Percentiles rank a stretch among this genome's conserved stretches.
Evolutionary conservation across 2,888 invertebrate genomes (phyloP).

Genomic region (Thera britannica): DNA sequence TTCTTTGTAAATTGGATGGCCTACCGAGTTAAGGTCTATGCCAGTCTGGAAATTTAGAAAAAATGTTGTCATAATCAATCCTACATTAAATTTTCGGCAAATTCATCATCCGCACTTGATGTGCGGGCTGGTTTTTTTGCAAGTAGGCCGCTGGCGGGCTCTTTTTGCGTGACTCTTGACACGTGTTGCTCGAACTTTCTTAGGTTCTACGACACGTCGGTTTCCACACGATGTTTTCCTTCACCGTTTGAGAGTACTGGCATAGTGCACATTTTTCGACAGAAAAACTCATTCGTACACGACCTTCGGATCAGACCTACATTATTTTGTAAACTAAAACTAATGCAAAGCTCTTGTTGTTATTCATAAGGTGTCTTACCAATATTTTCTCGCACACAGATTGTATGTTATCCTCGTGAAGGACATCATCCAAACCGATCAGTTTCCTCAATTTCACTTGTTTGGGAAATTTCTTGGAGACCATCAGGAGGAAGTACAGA

Average conservation of each 20-base stretch:
- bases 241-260: too few relatives aligned
- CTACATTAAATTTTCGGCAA: background rate
- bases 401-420: constrained; percentile 84
- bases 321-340: background rate
- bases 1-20: constrained; percentile 87
- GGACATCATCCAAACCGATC: constrained; percentile 83
- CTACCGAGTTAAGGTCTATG: constrained; percentile 82
- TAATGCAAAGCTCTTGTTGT: background rate
- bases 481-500: constrained; percentile 85
- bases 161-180: too few relatives aligned
- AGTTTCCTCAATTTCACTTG: constrained; percentile 83
- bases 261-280: too few relatives aligned
- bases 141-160: too few relatives aligned
- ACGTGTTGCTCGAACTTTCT: too few relatives aligned
- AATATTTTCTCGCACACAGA: constrained; percentile 85
- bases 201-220: too few relatives aligned
- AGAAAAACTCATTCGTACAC: too few relatives aligned
- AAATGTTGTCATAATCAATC: background rate
- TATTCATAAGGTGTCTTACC: constrained; percentile 71
- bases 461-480: constrained; percentile 70
- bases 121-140: too few relatives aligned
- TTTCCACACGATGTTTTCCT: too few relatives aligned
- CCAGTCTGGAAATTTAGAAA: constrained; percentile 78
- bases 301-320: too few relatives aligned
- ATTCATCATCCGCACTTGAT: too few relatives aligned